These are phyloP conservation scores for Pogona vitticeps DNA, from an alignment of 2,113 vertebrate genomes.

Conservation along the genomic window DNA sequence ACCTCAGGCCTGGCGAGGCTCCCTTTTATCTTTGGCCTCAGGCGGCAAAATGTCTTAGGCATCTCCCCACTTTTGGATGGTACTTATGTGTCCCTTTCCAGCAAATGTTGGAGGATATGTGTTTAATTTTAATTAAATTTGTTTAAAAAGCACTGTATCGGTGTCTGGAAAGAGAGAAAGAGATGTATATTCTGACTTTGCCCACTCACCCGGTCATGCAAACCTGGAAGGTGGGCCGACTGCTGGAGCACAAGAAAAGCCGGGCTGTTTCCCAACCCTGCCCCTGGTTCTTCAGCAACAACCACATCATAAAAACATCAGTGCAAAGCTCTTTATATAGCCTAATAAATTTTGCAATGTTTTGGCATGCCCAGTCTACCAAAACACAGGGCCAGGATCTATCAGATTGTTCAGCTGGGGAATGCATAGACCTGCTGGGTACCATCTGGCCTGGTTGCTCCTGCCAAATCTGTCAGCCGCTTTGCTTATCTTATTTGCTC, in stretches of 20 bases:
- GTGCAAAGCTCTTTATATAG: accelerated
- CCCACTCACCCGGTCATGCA: background rate
- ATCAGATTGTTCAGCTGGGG: background rate
- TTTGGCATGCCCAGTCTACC: accelerated
- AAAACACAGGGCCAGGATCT: accelerated
- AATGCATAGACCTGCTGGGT: background rate
- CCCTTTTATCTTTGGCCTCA: too few relatives aligned
- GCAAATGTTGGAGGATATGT: background rate
- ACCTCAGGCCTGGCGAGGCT: too few relatives aligned
- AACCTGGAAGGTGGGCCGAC: background rate
- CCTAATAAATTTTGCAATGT: accelerated
- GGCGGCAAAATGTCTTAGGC: too few relatives aligned
- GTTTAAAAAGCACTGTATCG: too few relatives aligned
- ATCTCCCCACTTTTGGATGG: background rate
- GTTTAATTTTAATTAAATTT: background rate
- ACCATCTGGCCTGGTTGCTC: accelerated
- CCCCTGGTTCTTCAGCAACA: background rate
- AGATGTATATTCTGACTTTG: background rate
- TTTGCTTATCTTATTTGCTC: background rate
- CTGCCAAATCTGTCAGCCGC: background rate
- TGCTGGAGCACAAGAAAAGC: background rate
- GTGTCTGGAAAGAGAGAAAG: too few relatives aligned
- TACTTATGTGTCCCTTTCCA: background rate
- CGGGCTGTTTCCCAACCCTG: accelerated
- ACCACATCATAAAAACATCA: background rate